Percentiles rank a stretch among this genome's conserved stretches.
phyloP scores from a whole-genome alignment of 1,140 invertebrate genomes.

The Andrena cerasifolii region DNA sequence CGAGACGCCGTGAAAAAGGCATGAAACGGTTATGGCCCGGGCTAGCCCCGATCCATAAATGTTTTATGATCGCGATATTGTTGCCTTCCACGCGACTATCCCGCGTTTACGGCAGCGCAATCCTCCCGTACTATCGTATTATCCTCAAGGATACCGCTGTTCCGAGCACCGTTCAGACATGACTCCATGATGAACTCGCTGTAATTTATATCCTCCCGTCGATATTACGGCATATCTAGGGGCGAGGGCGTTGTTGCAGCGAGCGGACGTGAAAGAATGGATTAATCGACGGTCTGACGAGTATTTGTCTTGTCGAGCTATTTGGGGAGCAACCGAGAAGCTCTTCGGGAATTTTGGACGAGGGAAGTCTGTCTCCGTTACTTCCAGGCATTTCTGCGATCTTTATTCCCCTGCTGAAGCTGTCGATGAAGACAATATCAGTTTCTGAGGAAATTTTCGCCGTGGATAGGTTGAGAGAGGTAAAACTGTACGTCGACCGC shows the following conservation, averaged over 20 bases:
- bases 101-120: background rate
- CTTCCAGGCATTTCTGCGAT: too few species aligned
- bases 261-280: too few species aligned
- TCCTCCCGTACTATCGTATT: constrained; percentile 10
- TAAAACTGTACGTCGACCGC: background rate
- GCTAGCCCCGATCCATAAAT: constrained; percentile 29
- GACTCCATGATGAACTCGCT: background rate
- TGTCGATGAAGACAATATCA: too few species aligned
- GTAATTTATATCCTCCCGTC: background rate
- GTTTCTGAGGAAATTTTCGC: too few species aligned
- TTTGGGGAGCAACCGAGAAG: too few species aligned
- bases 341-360: too few species aligned
- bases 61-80: constrained; percentile 36
- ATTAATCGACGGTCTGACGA: too few species aligned
- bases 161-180: background rate
- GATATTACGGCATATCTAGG: background rate
- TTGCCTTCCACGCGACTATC: constrained; percentile 3
- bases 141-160: constrained; percentile 14
- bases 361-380: too few species aligned
- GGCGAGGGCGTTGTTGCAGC: too few species aligned
- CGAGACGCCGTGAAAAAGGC: constrained; percentile 21
- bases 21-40: constrained; percentile 10
- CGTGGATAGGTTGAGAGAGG: too few species aligned
- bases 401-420: too few species aligned
- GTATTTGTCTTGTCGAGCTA: too few species aligned